These are phyloP conservation scores for Streblospio benedicti DNA, from an alignment of 1,140 invertebrate genomes.

Conservation along the genomic window DNA sequence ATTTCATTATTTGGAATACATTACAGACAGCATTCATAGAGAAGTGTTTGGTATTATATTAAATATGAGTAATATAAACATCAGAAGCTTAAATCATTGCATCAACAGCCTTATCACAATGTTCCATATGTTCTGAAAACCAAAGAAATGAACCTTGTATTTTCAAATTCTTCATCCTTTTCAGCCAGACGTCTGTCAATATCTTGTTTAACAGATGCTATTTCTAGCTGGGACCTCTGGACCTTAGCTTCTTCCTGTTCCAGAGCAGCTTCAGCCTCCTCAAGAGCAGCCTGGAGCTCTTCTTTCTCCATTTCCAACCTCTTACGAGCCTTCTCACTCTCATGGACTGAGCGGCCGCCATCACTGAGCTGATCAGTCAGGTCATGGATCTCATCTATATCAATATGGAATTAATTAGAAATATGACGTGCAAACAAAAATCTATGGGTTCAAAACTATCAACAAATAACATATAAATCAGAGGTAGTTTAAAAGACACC, in stretches of 20 bases:
- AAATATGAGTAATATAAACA: no score
- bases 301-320: slow-evolving; percentile 98
- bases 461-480: no score
- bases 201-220: slow-evolving; percentile 94
- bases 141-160: slow-evolving; percentile 66
- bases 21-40: no score
- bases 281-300: slow-evolving; percentile 94
- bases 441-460: no score
- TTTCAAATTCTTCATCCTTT: slow-evolving; percentile 99
- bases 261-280: slow-evolving; percentile 95
- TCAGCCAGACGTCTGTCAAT: slow-evolving; percentile 95
- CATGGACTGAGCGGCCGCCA: slow-evolving; percentile 83
- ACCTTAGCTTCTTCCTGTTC: slow-evolving; percentile 70
- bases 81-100: no score
- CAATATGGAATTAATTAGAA: no score
- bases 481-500: no score
- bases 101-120: no score
- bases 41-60: no score
- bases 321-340: slow-evolving; percentile 96
- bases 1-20: no score
- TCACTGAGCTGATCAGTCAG: slow-evolving; percentile 96
- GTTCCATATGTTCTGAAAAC: no score
- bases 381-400: slow-evolving; percentile 90
- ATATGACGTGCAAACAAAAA: no score
- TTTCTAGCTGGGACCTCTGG: slow-evolving; percentile 88